These are phyloP conservation scores for Heterocephalus glaber DNA, from an alignment of 2,113 vertebrate genomes.

Conservation along the genomic window DNA sequence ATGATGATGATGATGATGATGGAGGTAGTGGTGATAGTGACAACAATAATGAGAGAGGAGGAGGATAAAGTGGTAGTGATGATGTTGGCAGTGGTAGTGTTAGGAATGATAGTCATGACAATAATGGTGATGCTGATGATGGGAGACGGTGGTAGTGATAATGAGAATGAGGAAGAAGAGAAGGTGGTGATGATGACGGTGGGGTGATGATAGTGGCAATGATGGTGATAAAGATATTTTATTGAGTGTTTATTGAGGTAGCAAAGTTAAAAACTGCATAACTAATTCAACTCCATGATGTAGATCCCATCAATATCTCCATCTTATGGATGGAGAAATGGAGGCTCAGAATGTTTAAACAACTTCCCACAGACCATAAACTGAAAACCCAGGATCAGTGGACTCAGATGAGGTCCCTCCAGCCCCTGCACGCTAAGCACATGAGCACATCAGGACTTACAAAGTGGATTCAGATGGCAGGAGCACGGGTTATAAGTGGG, in stretches of 20 bases:
- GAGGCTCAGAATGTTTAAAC: neutral
- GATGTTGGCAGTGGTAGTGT: too few relatives aligned
- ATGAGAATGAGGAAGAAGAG: neutral
- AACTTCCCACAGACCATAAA: neutral
- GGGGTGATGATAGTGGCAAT: too few relatives aligned
- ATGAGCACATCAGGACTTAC: neutral
- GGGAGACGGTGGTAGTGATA: neutral
- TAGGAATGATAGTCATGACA: too few relatives aligned
- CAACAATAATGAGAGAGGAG: neutral
- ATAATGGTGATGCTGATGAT: neutral
- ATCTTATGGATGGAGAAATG: neutral
- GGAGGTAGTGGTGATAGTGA: too few relatives aligned
- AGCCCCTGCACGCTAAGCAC: neutral
- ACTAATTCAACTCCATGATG: neutral
- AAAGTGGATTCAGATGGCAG: neutral
- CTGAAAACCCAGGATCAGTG: neutral
- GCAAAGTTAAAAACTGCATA: neutral
- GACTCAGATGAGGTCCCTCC: neutral
- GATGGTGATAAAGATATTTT: neutral
- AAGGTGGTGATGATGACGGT: neutral
- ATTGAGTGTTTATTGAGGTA: neutral
- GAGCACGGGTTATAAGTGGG: neutral
- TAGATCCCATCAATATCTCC: neutral
- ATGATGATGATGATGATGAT: neutral
- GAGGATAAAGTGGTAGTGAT: neutral